phyloP scores from a whole-genome alignment of 2,888 invertebrate genomes.

The Erynnis tages region DNA sequence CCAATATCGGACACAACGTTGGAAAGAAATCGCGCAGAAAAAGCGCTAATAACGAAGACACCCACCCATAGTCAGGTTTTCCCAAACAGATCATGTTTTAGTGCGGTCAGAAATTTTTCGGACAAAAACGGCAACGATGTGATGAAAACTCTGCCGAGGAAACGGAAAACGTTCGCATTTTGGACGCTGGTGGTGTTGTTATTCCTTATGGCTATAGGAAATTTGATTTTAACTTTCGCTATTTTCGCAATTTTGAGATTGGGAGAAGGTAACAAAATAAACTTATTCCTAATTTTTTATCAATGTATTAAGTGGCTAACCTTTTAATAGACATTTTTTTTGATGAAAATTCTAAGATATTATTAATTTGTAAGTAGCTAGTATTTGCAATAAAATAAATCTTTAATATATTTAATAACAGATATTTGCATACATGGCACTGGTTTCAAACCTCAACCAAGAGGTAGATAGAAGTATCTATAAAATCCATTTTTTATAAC shows the following conservation, averaged over 20 bases:
- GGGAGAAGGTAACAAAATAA: conserved; percentile 85
- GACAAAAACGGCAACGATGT: conserved; percentile 75
- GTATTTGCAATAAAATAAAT: too few relatives aligned
- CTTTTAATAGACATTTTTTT: too few relatives aligned
- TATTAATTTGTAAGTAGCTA: too few relatives aligned
- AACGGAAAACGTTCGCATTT: conserved; percentile 86
- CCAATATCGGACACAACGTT: conserved; percentile 67
- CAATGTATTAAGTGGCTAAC: too few relatives aligned
- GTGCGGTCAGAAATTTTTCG: conserved; percentile 60
- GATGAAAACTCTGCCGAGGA: conserved; percentile 60
- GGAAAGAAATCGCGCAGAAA: conserved; percentile 66
- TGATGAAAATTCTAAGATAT: too few relatives aligned
- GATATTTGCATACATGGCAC: too few relatives aligned
- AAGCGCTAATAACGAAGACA: conserved; percentile 64
- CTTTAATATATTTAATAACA: too few relatives aligned
- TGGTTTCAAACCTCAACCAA: too few relatives aligned
- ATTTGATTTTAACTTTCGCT: conserved; percentile 89
- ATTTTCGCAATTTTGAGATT: conserved; percentile 90
- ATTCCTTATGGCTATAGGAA: conserved; percentile 88
- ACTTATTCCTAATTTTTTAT: too few relatives aligned
- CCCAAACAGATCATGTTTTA: conserved; percentile 44
- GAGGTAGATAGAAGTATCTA: too few relatives aligned
- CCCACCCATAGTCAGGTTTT: conserved; percentile 58
- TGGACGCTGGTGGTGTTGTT: conserved; percentile 89
- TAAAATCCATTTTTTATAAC: too few relatives aligned